Evolutionary conservation across 2,888 invertebrate species (phyloP).

Genomic region (Shargacucullia verbasci): DNA sequence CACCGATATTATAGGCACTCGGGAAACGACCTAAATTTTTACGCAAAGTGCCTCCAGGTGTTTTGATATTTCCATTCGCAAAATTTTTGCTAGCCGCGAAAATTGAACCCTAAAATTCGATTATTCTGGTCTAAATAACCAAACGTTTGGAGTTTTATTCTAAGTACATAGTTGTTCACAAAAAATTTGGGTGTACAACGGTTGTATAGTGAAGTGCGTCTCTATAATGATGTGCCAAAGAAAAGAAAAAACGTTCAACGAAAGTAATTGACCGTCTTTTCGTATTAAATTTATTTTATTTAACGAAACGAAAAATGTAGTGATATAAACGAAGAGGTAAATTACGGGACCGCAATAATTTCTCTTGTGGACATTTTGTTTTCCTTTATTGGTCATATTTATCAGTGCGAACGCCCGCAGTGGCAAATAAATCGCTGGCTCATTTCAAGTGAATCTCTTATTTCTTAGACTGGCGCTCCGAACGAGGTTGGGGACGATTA

Average conservation of each 20-base stretch:
- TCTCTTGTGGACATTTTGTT: slow-evolving; percentile 81
- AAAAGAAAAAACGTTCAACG: slow-evolving; percentile 17
- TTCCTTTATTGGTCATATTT: slow-evolving; percentile 84
- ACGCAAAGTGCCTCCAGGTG: slow-evolving; percentile 33
- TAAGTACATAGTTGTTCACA: slow-evolving; percentile 11
- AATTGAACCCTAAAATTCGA: slow-evolving; percentile 25
- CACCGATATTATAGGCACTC: slow-evolving; percentile 43
- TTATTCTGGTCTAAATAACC: slow-evolving; percentile 33
- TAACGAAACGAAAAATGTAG: slow-evolving; percentile 55
- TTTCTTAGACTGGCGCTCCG: slow-evolving; percentile 58
- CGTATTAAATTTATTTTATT: slow-evolving; percentile 51
- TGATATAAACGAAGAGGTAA: slow-evolving; percentile 68
- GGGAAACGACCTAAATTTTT: slow-evolving; percentile 36
- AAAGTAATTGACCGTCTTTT: slow-evolving; percentile 31
- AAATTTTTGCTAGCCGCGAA: slow-evolving; percentile 27
- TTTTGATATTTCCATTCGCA: slow-evolving; percentile 40
- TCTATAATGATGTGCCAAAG: slow-evolving; percentile 18
- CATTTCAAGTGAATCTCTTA: slow-evolving; percentile 71
- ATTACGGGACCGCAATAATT: slow-evolving; percentile 76
- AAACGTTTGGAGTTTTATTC: slow-evolving; percentile 13
- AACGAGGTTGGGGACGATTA: slow-evolving; percentile 42
- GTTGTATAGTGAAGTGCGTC: neutral
- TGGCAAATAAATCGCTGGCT: slow-evolving; percentile 75
- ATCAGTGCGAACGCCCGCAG: slow-evolving; percentile 76
- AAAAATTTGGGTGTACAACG: slow-evolving; percentile 3